phyloP scores from a whole-genome alignment of 2,113 vertebrate species.

The Proteles cristata region DNA sequence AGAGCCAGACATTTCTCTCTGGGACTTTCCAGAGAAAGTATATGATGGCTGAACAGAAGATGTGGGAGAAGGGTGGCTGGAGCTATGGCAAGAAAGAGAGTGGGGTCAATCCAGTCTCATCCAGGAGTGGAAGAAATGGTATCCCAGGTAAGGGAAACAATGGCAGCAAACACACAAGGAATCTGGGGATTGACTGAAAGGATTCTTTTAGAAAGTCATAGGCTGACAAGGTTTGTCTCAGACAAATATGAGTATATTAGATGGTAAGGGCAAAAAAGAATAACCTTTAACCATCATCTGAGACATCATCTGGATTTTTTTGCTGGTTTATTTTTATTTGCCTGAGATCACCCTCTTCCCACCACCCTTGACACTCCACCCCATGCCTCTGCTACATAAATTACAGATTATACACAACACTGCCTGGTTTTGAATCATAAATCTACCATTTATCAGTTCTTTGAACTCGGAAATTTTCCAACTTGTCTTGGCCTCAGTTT shows the following conservation, averaged over 20 bases:
- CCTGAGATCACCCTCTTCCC: background rate
- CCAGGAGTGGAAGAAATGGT: background rate
- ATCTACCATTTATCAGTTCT: background rate
- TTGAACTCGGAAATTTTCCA: background rate
- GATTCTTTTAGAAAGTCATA: background rate
- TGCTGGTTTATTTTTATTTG: background rate
- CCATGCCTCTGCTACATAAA: background rate
- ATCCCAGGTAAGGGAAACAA: background rate
- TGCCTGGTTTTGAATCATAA: slow-evolving; percentile 3
- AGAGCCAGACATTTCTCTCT: background rate
- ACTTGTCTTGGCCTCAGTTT: background rate
- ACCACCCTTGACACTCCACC: background rate
- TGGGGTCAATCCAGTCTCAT: background rate
- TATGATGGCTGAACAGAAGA: background rate
- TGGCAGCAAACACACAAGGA: background rate
- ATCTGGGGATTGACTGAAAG: background rate
- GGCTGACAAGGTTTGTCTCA: background rate
- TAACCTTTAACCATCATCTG: background rate
- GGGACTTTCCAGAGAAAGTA: background rate
- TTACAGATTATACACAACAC: background rate
- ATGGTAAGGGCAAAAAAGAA: background rate
- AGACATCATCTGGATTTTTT: background rate
- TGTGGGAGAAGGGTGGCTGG: background rate
- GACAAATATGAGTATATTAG: background rate
- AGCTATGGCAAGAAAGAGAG: background rate